Evolutionary conservation across 2,888 invertebrate genomes (phyloP).

Genomic region (Siphlonurus alternatus): DNA sequence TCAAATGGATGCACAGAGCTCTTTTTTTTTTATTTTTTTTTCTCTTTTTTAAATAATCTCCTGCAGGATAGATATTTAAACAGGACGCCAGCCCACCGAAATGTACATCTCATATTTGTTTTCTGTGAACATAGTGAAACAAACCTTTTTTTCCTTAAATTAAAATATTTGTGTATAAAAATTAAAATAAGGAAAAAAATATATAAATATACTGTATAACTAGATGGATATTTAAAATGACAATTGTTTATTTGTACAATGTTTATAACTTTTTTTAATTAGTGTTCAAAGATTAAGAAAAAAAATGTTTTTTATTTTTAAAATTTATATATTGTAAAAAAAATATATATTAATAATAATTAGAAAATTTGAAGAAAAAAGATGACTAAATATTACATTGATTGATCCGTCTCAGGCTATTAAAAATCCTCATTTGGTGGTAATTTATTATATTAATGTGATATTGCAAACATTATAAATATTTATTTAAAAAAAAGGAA

Average conservation of each 20-base stretch:
- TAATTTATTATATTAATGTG: neutral
- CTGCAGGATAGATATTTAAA: too few species aligned
- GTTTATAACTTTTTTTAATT: too few species aligned
- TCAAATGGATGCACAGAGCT: too few species aligned
- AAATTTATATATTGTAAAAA: neutral
- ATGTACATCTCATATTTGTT: neutral
- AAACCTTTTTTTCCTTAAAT: too few species aligned
- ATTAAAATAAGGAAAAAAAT: neutral
- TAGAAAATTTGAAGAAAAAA: neutral
- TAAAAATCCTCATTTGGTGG: neutral
- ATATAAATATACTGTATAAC: neutral
- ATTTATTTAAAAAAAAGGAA: neutral
- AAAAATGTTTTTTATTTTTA: neutral
- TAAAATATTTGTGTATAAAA: neutral
- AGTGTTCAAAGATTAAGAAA: too few species aligned
- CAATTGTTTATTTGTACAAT: too few species aligned
- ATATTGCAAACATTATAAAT: neutral
- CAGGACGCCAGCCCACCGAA: neutral
- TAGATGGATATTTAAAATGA: too few species aligned
- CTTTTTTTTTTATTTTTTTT: too few species aligned
- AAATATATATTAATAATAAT: neutral
- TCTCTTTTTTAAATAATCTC: too few species aligned
- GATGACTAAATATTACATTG: neutral
- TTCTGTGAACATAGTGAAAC: too few species aligned
- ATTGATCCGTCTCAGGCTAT: neutral